Percentiles rank a stretch among this genome's conserved stretches.
These are phyloP conservation scores for Chrysopilus asiliformis DNA, from an alignment of 2,888 invertebrate species.

Conservation along the genomic window DNA sequence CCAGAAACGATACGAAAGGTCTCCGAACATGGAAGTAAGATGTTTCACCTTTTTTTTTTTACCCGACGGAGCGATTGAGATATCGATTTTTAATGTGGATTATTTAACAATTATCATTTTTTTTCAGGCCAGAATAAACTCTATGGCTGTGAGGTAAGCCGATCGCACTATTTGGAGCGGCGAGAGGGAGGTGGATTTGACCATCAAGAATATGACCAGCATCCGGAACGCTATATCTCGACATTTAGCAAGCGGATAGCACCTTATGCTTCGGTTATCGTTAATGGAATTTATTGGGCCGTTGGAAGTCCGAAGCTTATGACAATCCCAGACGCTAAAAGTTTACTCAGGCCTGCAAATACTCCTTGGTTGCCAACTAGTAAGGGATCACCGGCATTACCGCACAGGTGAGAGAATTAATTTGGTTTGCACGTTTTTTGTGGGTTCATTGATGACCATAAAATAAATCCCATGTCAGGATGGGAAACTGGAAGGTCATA, in stretches of 20 bases:
- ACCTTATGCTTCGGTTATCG: constrained; percentile 90
- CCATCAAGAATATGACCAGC: constrained; percentile 72
- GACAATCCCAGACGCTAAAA: constrained; percentile 96
- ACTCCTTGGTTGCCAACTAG: constrained; percentile 90
- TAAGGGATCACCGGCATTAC: constrained; percentile 73
- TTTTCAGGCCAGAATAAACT: constrained; percentile 76
- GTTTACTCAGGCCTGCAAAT: constrained; percentile 71
- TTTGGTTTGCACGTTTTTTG: too few relatives aligned
- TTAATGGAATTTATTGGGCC: constrained; percentile 99
- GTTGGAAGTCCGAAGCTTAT: constrained; percentile 90
- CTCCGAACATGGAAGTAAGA: constrained; percentile 85
- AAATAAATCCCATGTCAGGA: too few relatives aligned
- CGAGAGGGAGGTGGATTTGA: constrained; percentile 90
- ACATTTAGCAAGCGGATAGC: constrained; percentile 95
- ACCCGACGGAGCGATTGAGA: too few relatives aligned
- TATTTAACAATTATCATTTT: neutral
- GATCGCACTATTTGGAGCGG: constrained; percentile 85
- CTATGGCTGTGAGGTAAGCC: constrained; percentile 89
- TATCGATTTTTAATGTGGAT: too few relatives aligned
- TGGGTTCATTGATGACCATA: too few relatives aligned
- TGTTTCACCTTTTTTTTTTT: constrained; percentile 1
- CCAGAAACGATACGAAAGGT: constrained; percentile 91
- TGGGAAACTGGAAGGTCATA: too few relatives aligned
- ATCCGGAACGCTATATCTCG: constrained; percentile 88
- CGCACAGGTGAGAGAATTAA: constrained; percentile 56